Evolutionary conservation across 1,140 invertebrate genomes (phyloP).

Genomic region (Penaeus japonicus): DNA sequence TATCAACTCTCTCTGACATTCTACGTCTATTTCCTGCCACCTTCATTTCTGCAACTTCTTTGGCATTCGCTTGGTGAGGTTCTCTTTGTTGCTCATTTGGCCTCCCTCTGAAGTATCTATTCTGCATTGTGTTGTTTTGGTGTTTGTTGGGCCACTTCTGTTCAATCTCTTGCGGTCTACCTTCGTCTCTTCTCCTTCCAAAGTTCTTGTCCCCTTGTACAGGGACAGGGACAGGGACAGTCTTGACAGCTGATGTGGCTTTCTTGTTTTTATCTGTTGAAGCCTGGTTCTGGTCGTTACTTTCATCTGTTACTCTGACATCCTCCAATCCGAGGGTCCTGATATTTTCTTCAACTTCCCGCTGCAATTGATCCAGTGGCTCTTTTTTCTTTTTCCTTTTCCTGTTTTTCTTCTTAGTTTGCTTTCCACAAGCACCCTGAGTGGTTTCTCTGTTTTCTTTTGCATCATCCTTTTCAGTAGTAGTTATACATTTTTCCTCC

Average conservation of each 20-base stretch:
- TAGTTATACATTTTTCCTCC: background rate
- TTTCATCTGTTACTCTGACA: background rate
- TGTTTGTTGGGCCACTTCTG: constrained; percentile 47
- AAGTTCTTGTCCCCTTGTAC: background rate
- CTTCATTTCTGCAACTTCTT: background rate
- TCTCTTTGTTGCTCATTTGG: constrained; percentile 8
- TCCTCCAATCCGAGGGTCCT: background rate
- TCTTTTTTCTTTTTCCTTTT: background rate
- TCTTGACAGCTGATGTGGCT: background rate
- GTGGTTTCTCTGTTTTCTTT: background rate
- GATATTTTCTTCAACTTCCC: background rate
- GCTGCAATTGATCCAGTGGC: background rate
- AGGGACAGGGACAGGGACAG: no score
- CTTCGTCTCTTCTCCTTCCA: background rate
- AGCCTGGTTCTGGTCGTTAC: background rate
- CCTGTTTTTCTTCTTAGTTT: background rate
- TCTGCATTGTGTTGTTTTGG: constrained; percentile 44
- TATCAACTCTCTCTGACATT: background rate
- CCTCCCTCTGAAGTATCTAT: constrained; percentile 23
- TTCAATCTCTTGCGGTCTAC: background rate
- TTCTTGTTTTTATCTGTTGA: background rate
- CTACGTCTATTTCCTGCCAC: constrained; percentile 2
- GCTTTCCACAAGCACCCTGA: constrained; percentile 11
- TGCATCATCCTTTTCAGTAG: background rate
- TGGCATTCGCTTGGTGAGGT: constrained; percentile 4